A percentile compares a stretch with the other conserved stretches of the same genome.
These are phyloP conservation scores for Cinara cedri DNA, from an alignment of 2,888 invertebrate species.

Conservation along the genomic window DNA sequence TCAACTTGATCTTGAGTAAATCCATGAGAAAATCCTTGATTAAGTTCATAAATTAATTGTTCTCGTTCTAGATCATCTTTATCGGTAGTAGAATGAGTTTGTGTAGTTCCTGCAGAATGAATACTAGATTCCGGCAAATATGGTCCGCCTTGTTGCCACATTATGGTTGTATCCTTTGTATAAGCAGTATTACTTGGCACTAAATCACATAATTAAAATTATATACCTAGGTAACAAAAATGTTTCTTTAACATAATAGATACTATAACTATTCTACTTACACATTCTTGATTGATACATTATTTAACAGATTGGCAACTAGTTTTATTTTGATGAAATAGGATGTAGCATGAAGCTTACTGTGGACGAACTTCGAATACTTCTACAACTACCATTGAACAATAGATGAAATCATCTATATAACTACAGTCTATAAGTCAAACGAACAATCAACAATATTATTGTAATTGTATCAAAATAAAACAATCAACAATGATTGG, in stretches of 20 bases:
- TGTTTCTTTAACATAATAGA: not conserved
- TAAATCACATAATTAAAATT: not conserved
- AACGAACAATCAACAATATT: no score
- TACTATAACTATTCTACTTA: constrained; percentile 26
- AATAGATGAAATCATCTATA: no score
- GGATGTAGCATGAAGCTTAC: no score
- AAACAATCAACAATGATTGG: no score
- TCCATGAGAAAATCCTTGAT: constrained; percentile 86
- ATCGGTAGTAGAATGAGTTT: constrained; percentile 90
- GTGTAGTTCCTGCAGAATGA: constrained; percentile 92
- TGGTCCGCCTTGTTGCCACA: constrained; percentile 91
- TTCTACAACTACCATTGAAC: no score
- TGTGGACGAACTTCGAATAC: no score
- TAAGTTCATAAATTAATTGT: constrained; percentile 86
- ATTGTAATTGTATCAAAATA: no score
- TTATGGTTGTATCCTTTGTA: constrained; percentile 77
- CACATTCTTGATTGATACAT: constrained; percentile 53
- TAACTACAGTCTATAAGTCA: no score
- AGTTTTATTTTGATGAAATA: no score
- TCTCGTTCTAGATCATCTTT: constrained; percentile 93
- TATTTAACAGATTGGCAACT: not conserved
- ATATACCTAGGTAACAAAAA: constrained; percentile 4
- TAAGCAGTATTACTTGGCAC: constrained; percentile 50
- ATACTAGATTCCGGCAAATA: constrained; percentile 92
- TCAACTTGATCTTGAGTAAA: constrained; percentile 96